Conservation (phyloP, 2,888 invertebrate genomes). For the Anarsia innoxiella region DNA sequence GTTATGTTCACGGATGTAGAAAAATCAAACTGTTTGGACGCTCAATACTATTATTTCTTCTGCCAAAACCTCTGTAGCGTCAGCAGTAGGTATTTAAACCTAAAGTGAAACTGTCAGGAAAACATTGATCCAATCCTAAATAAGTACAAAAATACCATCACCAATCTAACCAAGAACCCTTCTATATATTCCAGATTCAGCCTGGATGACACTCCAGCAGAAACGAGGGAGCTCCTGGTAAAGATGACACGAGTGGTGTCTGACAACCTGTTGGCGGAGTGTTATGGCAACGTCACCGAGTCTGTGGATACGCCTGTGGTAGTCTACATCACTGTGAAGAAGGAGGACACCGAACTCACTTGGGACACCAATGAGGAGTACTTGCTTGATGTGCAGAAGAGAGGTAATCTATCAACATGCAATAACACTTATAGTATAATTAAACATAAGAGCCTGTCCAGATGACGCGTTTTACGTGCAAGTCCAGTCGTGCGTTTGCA, state of each 20-base stretch:
- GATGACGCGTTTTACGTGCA: too few relatives aligned
- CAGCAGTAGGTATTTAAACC: too few relatives aligned
- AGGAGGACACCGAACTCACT: slow-evolving; percentile 64
- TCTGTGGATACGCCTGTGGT: slow-evolving; percentile 66
- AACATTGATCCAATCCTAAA: too few relatives aligned
- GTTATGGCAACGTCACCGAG: slow-evolving; percentile 59
- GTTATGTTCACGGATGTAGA: too few relatives aligned
- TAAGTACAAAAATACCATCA: too few relatives aligned
- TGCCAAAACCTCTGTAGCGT: too few relatives aligned
- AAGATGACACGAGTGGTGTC: slow-evolving; percentile 74
- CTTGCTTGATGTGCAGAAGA: slow-evolving; percentile 71
- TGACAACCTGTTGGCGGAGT: slow-evolving; percentile 75
- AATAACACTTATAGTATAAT: neutral
- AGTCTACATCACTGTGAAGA: slow-evolving; percentile 73
- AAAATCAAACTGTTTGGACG: too few relatives aligned
- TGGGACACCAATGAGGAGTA: slow-evolving; percentile 84
- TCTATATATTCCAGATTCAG: slow-evolving; percentile 56
- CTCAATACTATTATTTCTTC: too few relatives aligned
- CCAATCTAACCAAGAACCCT: too few relatives aligned
- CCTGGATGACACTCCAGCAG: slow-evolving; percentile 59
- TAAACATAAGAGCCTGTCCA: too few relatives aligned
- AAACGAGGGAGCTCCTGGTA: slow-evolving; percentile 64
- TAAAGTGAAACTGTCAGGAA: too few relatives aligned
- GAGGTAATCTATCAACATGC: slow-evolving; percentile 48
- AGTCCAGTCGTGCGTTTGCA: too few relatives aligned